phyloP scores from a whole-genome alignment of 1,140 invertebrate species.

The Dendroctonus valens region DNA sequence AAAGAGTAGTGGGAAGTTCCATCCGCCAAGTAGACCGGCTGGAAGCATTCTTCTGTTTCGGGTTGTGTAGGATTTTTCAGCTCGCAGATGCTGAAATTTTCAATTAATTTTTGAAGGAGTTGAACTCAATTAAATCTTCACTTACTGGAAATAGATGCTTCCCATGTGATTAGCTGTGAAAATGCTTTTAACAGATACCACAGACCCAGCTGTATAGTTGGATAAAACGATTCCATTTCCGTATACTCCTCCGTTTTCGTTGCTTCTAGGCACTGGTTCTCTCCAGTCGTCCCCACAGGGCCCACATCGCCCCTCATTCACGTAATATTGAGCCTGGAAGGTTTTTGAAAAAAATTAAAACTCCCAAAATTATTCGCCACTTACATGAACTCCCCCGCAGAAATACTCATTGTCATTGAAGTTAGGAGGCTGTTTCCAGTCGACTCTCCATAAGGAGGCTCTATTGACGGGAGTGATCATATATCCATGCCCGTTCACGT shows the following conservation, averaged over 20 bases:
- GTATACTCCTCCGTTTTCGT: slow-evolving; percentile 58
- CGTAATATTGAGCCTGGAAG: slow-evolving; percentile 31
- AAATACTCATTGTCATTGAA: slow-evolving; percentile 66
- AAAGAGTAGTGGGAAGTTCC: slow-evolving; percentile 34
- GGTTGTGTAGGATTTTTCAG: slow-evolving; percentile 45
- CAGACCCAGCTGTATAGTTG: slow-evolving; percentile 42
- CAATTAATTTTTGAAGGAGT: neutral
- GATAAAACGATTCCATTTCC: slow-evolving; percentile 52
- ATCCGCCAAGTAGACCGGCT: slow-evolving; percentile 54
- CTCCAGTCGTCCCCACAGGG: slow-evolving; percentile 50
- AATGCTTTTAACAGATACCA: slow-evolving; percentile 46
- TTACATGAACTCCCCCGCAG: slow-evolving; percentile 65
- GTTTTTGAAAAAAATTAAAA: slow-evolving; percentile 5
- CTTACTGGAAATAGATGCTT: slow-evolving; percentile 47
- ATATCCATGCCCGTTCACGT: slow-evolving; percentile 63
- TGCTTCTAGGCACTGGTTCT: slow-evolving; percentile 50
- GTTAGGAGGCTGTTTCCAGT: slow-evolving; percentile 58
- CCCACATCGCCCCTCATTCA: slow-evolving; percentile 50
- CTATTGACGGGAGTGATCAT: slow-evolving; percentile 67
- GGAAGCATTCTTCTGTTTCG: slow-evolving; percentile 63
- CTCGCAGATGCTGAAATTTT: slow-evolving; percentile 53
- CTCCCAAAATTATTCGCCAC: slow-evolving; percentile 13
- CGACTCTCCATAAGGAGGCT: slow-evolving; percentile 64
- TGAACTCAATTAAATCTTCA: neutral
- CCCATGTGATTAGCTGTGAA: slow-evolving; percentile 55